phyloP scores from a whole-genome alignment of 1,140 invertebrate species.

The Nixonia krombeini region DNA sequence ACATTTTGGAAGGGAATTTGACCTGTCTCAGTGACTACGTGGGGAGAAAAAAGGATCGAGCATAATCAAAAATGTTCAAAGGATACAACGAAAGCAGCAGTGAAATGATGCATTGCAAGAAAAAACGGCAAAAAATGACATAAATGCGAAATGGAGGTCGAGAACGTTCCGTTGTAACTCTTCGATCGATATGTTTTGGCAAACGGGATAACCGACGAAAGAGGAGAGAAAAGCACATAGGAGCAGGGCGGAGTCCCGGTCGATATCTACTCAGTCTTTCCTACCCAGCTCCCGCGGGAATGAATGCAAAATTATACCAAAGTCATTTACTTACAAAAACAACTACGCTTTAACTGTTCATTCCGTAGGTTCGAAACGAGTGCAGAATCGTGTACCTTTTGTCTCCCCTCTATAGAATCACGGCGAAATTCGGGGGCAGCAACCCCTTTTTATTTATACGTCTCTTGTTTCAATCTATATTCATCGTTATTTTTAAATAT shows the following conservation, averaged over 20 bases:
- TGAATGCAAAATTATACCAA: constrained; percentile 41
- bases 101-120: background rate
- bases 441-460: no score
- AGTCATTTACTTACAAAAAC: constrained; percentile 46
- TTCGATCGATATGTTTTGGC: constrained; percentile 36
- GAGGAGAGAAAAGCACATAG: constrained; percentile 47
- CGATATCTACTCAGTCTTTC: constrained; percentile 50
- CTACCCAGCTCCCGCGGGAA: constrained; percentile 37
- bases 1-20: no score
- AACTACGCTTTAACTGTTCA: constrained; percentile 37
- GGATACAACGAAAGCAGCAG: background rate
- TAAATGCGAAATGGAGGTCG: constrained; percentile 10
- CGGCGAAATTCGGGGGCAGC: no score
- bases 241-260: constrained; percentile 50
- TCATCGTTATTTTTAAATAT: background rate
- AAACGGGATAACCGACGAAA: constrained; percentile 35
- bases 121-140: background rate
- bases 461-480: no score
- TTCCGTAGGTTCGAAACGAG: constrained; percentile 35
- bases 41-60: background rate
- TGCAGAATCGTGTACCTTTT: constrained; percentile 32
- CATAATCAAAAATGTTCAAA: background rate
- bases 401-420: background rate
- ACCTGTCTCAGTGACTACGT: no score
- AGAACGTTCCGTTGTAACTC: constrained; percentile 17